Base-by-base conservation (phyloP, 1,140 invertebrate genomes). In the Odontomachus brunneus region DNA sequence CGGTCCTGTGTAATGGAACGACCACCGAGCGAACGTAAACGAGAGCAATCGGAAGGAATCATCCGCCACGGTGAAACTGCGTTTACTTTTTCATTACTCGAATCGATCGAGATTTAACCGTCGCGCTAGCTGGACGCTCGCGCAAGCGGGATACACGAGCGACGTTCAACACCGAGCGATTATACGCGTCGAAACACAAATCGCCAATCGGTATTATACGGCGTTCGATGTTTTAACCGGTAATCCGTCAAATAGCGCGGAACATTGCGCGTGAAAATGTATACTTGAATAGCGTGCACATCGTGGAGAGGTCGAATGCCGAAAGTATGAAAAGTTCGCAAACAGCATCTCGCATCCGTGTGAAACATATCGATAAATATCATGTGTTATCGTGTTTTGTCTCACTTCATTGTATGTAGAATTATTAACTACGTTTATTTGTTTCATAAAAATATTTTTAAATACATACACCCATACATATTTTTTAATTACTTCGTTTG, bases 1-100 rank as follows among this genome's bases (percentile, higher is more conserved):
- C 69, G 85, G 63, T 73, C 85, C 38, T 44, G 76, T 88, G 29
- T 85, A 88, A 88, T 80, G 75, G 71, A 84, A 88, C 84, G 86
- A 26, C 33, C 75, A 33, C 51, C 62, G 49, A 66, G 38, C 78
- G 66, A 75, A 74, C 57, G 66, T 82, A 66, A 86, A 84, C 86
- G 85, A 73, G 84, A 81, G 74, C 74, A 81, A 84, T 81, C 66
- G 63, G 75, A 76, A 65, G 81, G 81, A 75, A 67, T 86, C 80
- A 78, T 84, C 85, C 49, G 49, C 73, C 57, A 22, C 60, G 14
- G 60, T 55, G 81, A 87, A 78, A 87, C 83, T 82, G 62, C 72
- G 59, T 87, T 84, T 87, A 71, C 65, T 80, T 80, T 80, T 80
- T 80, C 75, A 57, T 80, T 71, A 71, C 38, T 57, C 75, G 24